These are phyloP conservation scores for Thymelicus lineola DNA, from an alignment of 2,888 invertebrate species.

Conservation along the genomic window DNA sequence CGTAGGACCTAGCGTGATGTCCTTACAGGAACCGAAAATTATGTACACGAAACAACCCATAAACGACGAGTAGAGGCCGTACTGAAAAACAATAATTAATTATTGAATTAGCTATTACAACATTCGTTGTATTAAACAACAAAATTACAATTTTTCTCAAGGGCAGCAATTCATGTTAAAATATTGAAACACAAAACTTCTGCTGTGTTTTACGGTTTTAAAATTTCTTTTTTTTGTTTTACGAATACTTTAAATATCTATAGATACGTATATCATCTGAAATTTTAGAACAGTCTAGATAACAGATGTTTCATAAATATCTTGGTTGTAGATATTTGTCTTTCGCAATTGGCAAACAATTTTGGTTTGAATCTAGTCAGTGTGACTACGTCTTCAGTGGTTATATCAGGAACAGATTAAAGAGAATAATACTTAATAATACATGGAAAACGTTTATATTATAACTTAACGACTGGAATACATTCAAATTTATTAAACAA, in stretches of 20 bases:
- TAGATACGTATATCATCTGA: no score
- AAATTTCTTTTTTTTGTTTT: no score
- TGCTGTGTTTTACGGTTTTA: no score
- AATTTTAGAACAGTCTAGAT: no score
- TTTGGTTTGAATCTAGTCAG: constrained; percentile 17
- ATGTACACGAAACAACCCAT: constrained; percentile 97
- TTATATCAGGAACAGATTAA: no score
- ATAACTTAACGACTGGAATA: no score
- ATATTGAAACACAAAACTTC: constrained; percentile 6
- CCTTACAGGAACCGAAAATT: constrained; percentile 94
- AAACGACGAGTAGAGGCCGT: constrained; percentile 97
- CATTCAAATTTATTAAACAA: no score
- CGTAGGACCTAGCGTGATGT: constrained; percentile 95
- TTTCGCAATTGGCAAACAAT: constrained; percentile 21
- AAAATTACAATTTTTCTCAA: background rate
- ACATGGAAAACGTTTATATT: no score
- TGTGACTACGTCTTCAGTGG: background rate
- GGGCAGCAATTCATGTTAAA: background rate
- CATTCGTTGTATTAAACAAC: background rate
- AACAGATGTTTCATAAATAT: background rate
- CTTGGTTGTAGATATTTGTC: constrained; percentile 11
- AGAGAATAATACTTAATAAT: no score
- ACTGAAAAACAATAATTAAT: constrained; percentile 82
- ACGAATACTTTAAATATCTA: no score
- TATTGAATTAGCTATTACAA: constrained; percentile 4